These are phyloP conservation scores for Lasioglossum albipes DNA, from an alignment of 1,140 invertebrate species.

Conservation along the genomic window DNA sequence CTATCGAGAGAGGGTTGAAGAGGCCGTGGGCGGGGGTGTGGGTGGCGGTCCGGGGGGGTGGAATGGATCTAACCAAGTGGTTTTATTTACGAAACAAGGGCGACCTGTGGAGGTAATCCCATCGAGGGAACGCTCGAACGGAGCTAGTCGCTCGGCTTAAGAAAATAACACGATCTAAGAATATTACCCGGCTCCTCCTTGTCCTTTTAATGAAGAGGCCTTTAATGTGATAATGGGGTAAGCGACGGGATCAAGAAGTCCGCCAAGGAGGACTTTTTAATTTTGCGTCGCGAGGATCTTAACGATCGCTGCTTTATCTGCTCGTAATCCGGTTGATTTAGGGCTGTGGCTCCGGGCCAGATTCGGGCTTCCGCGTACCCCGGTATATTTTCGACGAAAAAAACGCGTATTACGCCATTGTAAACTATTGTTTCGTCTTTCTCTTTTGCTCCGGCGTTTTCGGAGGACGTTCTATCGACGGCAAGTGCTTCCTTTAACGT, in stretches of 20 bases:
- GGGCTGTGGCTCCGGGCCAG: background rate
- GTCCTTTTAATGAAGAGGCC: constrained; percentile 40
- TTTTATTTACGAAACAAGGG: constrained; percentile 34
- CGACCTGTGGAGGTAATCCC: constrained; percentile 24
- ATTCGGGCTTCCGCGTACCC: too few species aligned
- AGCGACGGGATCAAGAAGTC: constrained; percentile 20
- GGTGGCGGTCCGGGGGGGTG: background rate
- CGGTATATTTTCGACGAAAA: too few species aligned
- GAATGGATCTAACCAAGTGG: constrained; percentile 27
- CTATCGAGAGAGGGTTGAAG: background rate
- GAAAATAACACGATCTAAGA: constrained; percentile 41
- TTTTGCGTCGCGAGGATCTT: background rate
- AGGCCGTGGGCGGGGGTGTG: background rate
- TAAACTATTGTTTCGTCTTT: too few species aligned
- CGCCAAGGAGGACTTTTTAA: background rate
- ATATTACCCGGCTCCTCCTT: constrained; percentile 36
- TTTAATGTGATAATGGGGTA: constrained; percentile 37
- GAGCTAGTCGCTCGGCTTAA: constrained; percentile 33
- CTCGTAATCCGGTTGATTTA: constrained; percentile 2
- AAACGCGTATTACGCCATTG: too few species aligned
- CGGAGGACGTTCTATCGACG: too few species aligned
- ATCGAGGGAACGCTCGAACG: constrained; percentile 30
- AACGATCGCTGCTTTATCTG: constrained; percentile 3
- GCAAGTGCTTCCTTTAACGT: too few species aligned
- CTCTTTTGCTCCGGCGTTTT: too few species aligned